Percentiles rank a stretch among this genome's conserved stretches.
Evolutionary conservation across 2,113 vertebrate species (phyloP).

Genomic region (Psilopsiagon aurifrons): DNA sequence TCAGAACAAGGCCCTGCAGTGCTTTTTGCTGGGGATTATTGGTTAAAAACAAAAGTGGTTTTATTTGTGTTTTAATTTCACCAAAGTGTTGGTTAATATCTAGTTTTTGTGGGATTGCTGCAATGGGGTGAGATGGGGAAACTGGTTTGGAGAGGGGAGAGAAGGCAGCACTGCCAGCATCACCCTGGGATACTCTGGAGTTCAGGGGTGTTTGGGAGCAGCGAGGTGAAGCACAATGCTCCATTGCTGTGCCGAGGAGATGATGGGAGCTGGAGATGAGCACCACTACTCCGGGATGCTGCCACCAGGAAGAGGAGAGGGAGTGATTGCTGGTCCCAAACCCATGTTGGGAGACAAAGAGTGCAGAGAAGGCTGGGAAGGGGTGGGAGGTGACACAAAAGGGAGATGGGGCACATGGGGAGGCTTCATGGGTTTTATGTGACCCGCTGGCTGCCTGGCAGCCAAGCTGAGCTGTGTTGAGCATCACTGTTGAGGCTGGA

Average conservation of each 20-base stretch:
- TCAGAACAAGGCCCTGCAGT: not conserved
- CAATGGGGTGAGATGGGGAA: not conserved
- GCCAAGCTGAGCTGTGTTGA: not conserved
- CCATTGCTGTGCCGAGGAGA: fast-evolving
- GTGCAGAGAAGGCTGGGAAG: not conserved
- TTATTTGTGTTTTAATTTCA: not conserved
- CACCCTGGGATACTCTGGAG: not conserved
- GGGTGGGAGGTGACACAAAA: not conserved
- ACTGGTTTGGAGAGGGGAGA: not conserved
- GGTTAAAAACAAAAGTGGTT: not conserved
- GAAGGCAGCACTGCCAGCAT: fast-evolving
- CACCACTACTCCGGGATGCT: not conserved
- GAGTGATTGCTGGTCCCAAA: not conserved
- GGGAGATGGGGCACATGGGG: not conserved
- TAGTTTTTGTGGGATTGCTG: not conserved
- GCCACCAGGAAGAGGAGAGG: not conserved
- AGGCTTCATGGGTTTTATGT: not conserved
- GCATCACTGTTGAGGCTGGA: not conserved
- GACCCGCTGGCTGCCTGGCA: not conserved
- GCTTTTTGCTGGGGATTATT: not conserved
- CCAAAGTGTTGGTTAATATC: not conserved
- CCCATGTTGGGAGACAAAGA: not conserved
- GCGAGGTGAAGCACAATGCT: fast-evolving
- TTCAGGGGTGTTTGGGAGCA: not conserved
- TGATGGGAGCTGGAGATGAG: not conserved